phyloP scores from a whole-genome alignment of 2,888 invertebrate genomes.

The Aphrophora alni region DNA sequence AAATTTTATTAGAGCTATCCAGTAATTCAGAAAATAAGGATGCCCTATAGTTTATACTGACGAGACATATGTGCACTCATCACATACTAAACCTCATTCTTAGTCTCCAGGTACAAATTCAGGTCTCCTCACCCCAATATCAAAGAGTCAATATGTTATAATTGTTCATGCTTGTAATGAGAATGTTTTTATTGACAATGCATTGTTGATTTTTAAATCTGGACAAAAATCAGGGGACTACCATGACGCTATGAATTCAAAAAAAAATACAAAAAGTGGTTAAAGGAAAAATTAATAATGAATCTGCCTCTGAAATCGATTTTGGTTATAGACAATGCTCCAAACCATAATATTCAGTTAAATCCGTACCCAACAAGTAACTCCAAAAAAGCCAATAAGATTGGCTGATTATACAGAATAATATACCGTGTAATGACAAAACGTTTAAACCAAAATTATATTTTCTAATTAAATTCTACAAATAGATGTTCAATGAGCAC shows the following conservation, averaged over 20 bases:
- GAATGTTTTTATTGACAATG: neutral
- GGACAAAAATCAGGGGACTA: conserved; percentile 3
- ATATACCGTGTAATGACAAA: too few species aligned
- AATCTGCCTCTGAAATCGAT: neutral
- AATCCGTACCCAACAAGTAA: too few species aligned
- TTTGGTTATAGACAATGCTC: conserved; percentile 9
- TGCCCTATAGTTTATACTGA: conserved; percentile 15
- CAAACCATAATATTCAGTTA: too few species aligned
- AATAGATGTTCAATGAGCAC: too few species aligned
- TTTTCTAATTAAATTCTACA: too few species aligned
- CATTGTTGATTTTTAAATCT: conserved; percentile 21
- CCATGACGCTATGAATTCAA: neutral
- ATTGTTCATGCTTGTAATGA: conserved; percentile 17
- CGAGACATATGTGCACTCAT: neutral
- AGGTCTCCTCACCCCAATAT: neutral
- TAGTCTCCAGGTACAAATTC: neutral
- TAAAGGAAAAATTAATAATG: neutral
- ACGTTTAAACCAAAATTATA: too few species aligned
- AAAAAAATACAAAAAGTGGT: too few species aligned
- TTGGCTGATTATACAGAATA: too few species aligned
- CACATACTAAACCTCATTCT: too few species aligned
- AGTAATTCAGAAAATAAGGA: neutral
- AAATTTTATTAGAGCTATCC: too few species aligned
- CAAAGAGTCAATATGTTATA: neutral
- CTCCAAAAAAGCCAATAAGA: too few species aligned